phyloP scores from a whole-genome alignment of 2,797 vertebrate genomes.

The Pangasius larnaudii region DNA sequence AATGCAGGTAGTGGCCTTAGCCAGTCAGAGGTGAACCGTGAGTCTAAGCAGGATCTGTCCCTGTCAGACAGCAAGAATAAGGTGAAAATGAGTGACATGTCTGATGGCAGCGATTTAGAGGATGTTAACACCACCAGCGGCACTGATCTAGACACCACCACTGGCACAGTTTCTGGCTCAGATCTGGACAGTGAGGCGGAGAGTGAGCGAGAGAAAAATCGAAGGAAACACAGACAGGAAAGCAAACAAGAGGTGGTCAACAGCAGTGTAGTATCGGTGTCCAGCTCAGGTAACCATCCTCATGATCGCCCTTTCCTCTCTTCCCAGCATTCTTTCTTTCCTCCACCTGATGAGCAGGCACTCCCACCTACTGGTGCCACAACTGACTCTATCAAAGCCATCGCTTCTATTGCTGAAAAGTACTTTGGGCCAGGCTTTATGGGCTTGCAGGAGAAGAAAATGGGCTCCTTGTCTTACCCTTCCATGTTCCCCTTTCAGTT shows the following conservation, averaged over 20 bases:
- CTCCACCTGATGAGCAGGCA: constrained; percentile 92
- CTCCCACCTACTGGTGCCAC: constrained; percentile 82
- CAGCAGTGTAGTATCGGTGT: constrained; percentile 75
- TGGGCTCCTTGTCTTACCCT: constrained; percentile 92
- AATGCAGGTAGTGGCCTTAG: constrained; percentile 69
- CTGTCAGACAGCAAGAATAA: constrained; percentile 83
- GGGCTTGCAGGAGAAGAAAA: constrained; percentile 96
- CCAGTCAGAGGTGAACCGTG: constrained; percentile 76
- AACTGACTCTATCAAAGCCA: constrained; percentile 98
- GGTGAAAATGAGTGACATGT: constrained; percentile 88
- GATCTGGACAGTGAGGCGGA: constrained; percentile 93
- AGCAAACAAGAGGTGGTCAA: constrained; percentile 79
- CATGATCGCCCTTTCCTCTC: constrained; percentile 86
- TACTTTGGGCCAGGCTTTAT: constrained; percentile 97
- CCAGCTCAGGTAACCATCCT: constrained; percentile 75
- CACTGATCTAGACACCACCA: constrained; percentile 95
- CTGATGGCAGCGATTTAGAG: constrained; percentile 95
- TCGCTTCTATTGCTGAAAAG: constrained; percentile 97
- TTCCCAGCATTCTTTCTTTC: constrained; percentile 92
- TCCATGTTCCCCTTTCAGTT: constrained; percentile 98
- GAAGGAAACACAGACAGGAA: constrained; percentile 71
- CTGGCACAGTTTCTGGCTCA: constrained; percentile 92
- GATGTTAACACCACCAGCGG: constrained; percentile 96
- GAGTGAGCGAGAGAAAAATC: constrained; percentile 77
- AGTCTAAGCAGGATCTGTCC: constrained; percentile 80